Percentiles rank a stretch among this genome's conserved stretches.
phyloP scores from a whole-genome alignment of 1,140 invertebrate genomes.

The Bombus waltoni region DNA sequence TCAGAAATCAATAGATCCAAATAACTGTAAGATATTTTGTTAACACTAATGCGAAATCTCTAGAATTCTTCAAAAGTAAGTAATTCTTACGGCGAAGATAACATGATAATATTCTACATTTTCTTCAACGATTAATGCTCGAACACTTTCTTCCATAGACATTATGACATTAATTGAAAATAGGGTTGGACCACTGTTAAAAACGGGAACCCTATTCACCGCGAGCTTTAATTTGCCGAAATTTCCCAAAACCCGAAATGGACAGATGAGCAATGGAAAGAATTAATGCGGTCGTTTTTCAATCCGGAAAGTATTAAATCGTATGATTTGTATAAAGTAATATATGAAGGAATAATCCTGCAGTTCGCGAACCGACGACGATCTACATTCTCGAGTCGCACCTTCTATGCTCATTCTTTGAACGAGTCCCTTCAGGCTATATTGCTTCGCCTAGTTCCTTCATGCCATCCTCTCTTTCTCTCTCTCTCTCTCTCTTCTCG shows the following conservation, averaged over 20 bases:
- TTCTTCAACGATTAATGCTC: neutral
- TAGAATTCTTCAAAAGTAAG: too few relatives aligned
- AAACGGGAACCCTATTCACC: neutral
- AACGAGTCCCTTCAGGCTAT: conserved; percentile 60
- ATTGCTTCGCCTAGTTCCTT: conserved; percentile 59
- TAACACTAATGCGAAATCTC: too few relatives aligned
- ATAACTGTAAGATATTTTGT: too few relatives aligned
- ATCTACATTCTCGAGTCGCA: conserved; percentile 53
- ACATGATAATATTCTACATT: too few relatives aligned
- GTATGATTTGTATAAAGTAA: conserved; percentile 39
- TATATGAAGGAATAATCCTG: conserved; percentile 43
- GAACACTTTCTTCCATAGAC: neutral
- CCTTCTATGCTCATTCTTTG: conserved; percentile 44
- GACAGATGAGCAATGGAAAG: neutral
- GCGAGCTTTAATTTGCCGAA: neutral
- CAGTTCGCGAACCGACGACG: conserved; percentile 17
- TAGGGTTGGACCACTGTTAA: neutral
- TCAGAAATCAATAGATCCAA: too few relatives aligned
- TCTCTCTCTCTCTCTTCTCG: conserved; percentile 52
- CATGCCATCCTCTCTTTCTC: conserved; percentile 34
- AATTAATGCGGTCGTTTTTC: conserved; percentile 32
- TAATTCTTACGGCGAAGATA: neutral
- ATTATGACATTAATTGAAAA: too few relatives aligned
- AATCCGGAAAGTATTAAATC: conserved; percentile 12
- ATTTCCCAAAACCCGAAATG: neutral